Evolutionary conservation across 2,113 vertebrate genomes (phyloP).

Genomic region (Cynopterus brachyotis): DNA sequence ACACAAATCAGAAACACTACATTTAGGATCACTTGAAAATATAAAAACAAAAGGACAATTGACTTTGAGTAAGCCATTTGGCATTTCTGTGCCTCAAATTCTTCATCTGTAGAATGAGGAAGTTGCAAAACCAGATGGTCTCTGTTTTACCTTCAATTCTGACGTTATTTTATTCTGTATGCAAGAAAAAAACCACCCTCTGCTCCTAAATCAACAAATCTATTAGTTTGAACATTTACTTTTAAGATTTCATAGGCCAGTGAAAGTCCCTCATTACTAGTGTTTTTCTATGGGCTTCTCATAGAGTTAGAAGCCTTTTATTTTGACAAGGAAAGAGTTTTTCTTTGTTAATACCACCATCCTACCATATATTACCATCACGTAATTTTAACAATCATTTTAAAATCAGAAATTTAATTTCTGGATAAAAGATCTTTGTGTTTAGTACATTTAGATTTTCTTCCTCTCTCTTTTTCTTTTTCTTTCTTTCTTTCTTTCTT

Average conservation of each 20-base stretch:
- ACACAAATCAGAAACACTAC: constrained; percentile 12
- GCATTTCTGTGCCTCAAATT: background rate
- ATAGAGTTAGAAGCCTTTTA: background rate
- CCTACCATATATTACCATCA: background rate
- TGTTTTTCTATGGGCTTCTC: background rate
- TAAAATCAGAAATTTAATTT: constrained; percentile 25
- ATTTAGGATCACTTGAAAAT: constrained; percentile 33
- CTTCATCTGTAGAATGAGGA: background rate
- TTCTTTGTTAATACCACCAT: background rate
- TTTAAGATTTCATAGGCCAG: background rate
- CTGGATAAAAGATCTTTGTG: background rate
- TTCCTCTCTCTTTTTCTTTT: too few species aligned
- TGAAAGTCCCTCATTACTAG: background rate
- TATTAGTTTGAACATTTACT: background rate
- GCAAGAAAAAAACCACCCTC: background rate
- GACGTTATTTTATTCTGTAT: background rate
- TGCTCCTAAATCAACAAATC: background rate
- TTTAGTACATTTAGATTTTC: background rate
- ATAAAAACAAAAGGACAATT: constrained; percentile 1
- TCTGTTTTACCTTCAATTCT: background rate
- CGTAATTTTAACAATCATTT: background rate
- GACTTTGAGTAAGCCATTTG: background rate
- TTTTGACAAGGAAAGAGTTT: background rate
- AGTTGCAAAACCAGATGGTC: background rate
- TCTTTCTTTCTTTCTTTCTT: too few species aligned